Percentiles rank a stretch among this genome's conserved stretches.
Conservation (phyloP, 2,113 vertebrate genomes). For the Pituophis catenifer region DNA sequence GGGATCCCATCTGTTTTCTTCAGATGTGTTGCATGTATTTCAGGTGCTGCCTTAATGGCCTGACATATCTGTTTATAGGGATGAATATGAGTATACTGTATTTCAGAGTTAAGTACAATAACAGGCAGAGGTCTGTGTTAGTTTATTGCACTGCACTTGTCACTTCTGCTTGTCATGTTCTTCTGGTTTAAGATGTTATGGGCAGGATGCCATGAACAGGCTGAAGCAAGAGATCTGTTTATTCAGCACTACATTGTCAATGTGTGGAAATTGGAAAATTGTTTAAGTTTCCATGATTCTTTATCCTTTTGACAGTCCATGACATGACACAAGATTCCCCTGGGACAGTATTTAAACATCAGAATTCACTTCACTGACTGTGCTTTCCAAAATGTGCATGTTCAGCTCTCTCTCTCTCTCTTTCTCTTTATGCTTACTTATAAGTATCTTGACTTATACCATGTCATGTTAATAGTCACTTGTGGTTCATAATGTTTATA, state of each 20-base stretch:
- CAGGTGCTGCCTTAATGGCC: constrained; percentile 55
- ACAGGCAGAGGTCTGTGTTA: constrained; percentile 8
- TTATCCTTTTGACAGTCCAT: not conserved
- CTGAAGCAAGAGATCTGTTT: not conserved
- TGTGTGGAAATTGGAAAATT: not conserved
- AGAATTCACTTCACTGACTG: not conserved
- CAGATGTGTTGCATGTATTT: constrained; percentile 45
- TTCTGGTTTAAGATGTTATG: constrained; percentile 5
- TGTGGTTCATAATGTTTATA: not conserved
- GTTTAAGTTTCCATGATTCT: not conserved
- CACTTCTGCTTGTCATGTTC: constrained; percentile 4
- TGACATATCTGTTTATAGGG: constrained; percentile 58
- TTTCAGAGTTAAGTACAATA: constrained; percentile 40
- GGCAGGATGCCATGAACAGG: not conserved
- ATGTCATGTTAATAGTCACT: not conserved
- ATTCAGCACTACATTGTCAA: not conserved
- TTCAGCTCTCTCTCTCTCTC: not conserved
- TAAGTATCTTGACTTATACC: not conserved
- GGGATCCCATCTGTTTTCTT: constrained; percentile 56
- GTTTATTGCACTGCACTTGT: not conserved
- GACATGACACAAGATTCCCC: not conserved
- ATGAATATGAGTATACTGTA: constrained; percentile 46
- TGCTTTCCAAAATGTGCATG: not conserved
- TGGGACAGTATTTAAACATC: not conserved
- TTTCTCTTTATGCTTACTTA: not conserved